Base-by-base conservation (phyloP, 2,797 vertebrate species). In the Poecilia wingei region DNA sequence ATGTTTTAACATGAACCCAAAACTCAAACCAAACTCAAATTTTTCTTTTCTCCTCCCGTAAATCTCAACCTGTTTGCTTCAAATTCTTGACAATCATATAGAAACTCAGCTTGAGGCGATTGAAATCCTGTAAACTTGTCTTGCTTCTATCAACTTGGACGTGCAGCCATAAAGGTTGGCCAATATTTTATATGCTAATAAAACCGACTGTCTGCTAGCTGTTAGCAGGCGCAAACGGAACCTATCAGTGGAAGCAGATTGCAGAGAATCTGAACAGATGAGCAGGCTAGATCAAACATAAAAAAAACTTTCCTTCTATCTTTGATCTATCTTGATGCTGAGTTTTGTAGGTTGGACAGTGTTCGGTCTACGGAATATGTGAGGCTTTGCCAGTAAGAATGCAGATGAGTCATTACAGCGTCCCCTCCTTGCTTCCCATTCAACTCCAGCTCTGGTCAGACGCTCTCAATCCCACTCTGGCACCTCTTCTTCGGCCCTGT, bases 381-480 rank as follows among this genome's bases (percentile, higher is more conserved):
- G 78, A 89, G 84, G 78, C 49, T 89, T 84, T 87, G 89, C 86
- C 90, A 87, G 84, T 91, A 92, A 93, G 87, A 88, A 92, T 94
- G 90, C 84, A 84, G 89, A 91, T 95, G 94, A 95, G 84, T 94
- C 95, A 95, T 93, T 89, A 87, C 74, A 81, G 16, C 75, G 13
- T 45, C 68, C 43, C 25, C 43, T 79, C 82, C 78, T 68, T 12
- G 64, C 72, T 64, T 72, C 76, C 66, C 69, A 79, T 87, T 85
- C 79, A 91, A 82, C 79, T 79, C 79, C 84, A 79, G 76, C 78
- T 82, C 82, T 25, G 20, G 80, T 87, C 87, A 93, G 94, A 94
- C 94, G 78, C 87, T 87, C 91, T 64, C 86, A 85, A 91, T 91
- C 88, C 90, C n/a, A 73, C 83, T 85, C 92, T 94, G 95, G 95